A percentile compares a stretch with the other conserved stretches of the same genome.
These are phyloP conservation scores for Gnathonemus longibarbis DNA, from an alignment of 2,113 vertebrate genomes.

Conservation along the genomic window DNA sequence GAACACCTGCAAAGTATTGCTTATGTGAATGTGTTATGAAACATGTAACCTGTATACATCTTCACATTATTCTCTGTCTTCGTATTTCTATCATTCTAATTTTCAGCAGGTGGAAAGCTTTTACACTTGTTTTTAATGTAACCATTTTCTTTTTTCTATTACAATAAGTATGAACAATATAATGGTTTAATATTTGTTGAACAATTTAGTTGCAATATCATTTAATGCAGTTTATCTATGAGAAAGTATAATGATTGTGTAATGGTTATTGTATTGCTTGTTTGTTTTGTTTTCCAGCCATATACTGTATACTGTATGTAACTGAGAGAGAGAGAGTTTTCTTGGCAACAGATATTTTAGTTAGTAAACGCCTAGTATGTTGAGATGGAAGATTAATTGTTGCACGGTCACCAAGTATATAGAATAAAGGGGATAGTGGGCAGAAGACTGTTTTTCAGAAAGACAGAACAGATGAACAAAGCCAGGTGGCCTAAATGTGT, in stretches of 20 bases:
- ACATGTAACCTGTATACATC: not conserved
- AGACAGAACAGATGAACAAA: not conserved
- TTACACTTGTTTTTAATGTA: not conserved
- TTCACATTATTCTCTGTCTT: not conserved
- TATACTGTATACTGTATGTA: not conserved
- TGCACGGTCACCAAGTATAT: not conserved
- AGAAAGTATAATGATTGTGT: not conserved
- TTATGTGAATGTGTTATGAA: not conserved
- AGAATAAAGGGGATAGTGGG: not conserved
- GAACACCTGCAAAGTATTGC: not conserved
- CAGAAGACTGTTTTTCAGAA: not conserved
- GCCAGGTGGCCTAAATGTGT: not conserved
- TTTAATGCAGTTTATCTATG: not conserved
- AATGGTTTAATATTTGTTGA: not conserved
- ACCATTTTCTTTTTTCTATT: not conserved
- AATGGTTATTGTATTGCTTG: not conserved
- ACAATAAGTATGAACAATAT: not conserved
- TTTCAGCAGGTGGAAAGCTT: not conserved
- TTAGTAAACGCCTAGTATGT: not conserved
- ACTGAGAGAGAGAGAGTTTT: not conserved
- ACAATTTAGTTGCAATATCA: not conserved
- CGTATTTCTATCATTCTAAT: not conserved
- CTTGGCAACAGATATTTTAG: not conserved
- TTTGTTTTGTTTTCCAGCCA: not conserved
- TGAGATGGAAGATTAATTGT: not conserved